These are phyloP conservation scores for Digitonthophagus gazella DNA, from an alignment of 2,888 invertebrate species.

Conservation along the genomic window DNA sequence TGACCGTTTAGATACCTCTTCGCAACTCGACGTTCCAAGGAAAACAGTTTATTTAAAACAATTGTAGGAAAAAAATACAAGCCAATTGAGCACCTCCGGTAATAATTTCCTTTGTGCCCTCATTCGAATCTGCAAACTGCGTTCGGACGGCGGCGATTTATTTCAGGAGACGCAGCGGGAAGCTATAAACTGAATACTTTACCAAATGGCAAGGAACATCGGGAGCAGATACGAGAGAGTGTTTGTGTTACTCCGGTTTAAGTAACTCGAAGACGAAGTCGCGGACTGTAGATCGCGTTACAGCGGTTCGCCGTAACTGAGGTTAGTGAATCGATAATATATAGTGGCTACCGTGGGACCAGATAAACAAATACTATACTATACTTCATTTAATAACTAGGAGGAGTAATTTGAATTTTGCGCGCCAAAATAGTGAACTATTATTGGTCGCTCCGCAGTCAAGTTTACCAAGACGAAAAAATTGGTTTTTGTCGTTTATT, in stretches of 20 bases:
- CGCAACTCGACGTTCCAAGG: neutral
- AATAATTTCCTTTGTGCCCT: neutral
- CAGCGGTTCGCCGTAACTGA: neutral
- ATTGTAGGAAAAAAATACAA: neutral
- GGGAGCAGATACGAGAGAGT: neutral
- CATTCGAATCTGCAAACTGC: neutral
- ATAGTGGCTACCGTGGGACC: neutral
- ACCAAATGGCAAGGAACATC: neutral
- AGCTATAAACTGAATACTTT: neutral
- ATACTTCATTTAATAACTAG: too few relatives aligned
- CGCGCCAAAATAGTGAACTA: too few relatives aligned
- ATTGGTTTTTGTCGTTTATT: too few relatives aligned
- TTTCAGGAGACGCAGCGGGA: neutral
- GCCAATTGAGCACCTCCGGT: neutral
- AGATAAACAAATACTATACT: neutral
- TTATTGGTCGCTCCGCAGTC: too few relatives aligned
- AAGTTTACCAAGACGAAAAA: too few relatives aligned
- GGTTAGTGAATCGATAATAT: neutral
- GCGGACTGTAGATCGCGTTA: neutral
- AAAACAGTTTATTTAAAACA: neutral
- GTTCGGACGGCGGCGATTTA: neutral
- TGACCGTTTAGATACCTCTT: neutral
- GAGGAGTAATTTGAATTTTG: too few relatives aligned
- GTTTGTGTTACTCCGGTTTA: neutral
- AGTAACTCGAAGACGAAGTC: neutral